Percentiles rank a stretch among this genome's conserved stretches.
These are phyloP conservation scores for Delichon dasypus DNA, from an alignment of 2,797 vertebrate genomes.

Conservation along the genomic window DNA sequence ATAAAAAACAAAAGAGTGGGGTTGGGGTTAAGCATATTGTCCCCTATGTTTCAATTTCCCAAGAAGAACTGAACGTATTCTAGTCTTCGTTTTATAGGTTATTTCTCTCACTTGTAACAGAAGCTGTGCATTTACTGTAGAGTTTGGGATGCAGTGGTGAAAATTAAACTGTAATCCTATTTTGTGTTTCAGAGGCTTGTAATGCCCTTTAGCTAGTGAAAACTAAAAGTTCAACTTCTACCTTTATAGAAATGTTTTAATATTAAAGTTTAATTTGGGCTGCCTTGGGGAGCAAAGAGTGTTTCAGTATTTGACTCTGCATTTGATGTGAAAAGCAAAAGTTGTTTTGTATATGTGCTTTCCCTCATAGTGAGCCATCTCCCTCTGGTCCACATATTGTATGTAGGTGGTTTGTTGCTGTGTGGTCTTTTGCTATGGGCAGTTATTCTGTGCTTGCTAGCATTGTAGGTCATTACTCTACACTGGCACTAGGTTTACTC, in stretches of 20 bases:
- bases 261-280: neutral
- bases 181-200: neutral
- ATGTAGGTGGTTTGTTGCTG: neutral
- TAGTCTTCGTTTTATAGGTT: neutral
- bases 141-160: neutral
- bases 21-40: neutral
- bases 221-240: neutral
- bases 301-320: neutral
- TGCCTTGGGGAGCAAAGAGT: neutral
- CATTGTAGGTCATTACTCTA: neutral
- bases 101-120: neutral
- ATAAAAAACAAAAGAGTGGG: neutral
- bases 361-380: neutral
- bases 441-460: neutral
- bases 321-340: neutral
- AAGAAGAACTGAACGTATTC: neutral
- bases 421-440: neutral
- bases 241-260: neutral
- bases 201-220: neutral
- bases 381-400: neutral
- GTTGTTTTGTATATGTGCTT: rapidly evolving
- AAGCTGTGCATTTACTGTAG: neutral
- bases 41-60: neutral
- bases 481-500: neutral
- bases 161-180: neutral